Base-by-base conservation (phyloP, 2,888 invertebrate species). In the Drosophila lacicola region DNA sequence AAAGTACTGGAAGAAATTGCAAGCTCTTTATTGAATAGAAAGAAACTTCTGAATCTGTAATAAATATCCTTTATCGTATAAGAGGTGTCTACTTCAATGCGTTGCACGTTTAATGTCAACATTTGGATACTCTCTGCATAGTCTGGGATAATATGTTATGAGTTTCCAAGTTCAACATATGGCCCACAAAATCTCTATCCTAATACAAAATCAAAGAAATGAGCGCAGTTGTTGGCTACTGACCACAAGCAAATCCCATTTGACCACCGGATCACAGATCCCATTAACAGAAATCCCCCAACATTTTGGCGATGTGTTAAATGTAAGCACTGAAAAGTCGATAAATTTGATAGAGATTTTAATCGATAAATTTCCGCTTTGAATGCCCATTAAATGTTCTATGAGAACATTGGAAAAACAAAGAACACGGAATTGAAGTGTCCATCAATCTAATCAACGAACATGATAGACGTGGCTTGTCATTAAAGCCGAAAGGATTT, bases 401-500 rank as follows among this genome's bases (percentile, higher is more conserved):
- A 25, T 37, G 29, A 25, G 14, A 29, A 19, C 14, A 25, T 2
- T 14, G 6, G 11, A 10, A 34, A 49, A 42, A 49, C 42, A 63
- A 36, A 36, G 42, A 44, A 2, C 17, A 42, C 21, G n/a, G 47
- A 17, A 67, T 44, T 65, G 34, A 56, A 45, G 56, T 55, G 47
- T 25, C 46, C 56, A 61, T 62, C 57, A 67, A 61, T 72, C 44
- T 58, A 46, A 54, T 49, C 55, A 54, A 50, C 34, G 54, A 55
- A 39, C 62, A 53, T 67, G 51, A 74, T 62, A 42, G 47, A 74
- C 56, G 46, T 53, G 19, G 44, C 50, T 69, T 54, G 60, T 60
- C 69, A 54, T 69, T 69, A 69, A 19, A 54, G 50, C 44, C 44
- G 58, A 33, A 69, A 47, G 56, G 67, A 68, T 67, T 67, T 78